Evolutionary conservation across 2,888 invertebrate genomes (phyloP), one percentile per base, ranked within the genome.

Genomic region (Epistrophe grossulariae): DNA sequence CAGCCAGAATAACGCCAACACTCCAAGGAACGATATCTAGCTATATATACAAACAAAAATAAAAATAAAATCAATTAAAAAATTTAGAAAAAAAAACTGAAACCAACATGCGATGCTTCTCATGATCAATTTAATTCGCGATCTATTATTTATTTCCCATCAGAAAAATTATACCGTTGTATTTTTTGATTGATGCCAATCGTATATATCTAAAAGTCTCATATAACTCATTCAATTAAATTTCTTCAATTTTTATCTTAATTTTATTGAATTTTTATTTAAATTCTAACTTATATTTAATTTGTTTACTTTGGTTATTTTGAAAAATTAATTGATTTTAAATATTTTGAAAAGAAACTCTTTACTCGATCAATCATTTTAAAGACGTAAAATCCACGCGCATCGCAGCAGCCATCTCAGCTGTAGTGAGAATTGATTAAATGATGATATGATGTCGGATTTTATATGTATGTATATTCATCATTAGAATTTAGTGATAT

Each of bases 81-180:
- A n/a, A n/a, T n/a, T n/a, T n/a, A n/a, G n/a, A n/a, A n/a, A 57
- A 48, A 52, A 60, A n/a, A 78, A 77, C 10, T 24, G 55, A 28
- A 19, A 48, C 9, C 28, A 74, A 45, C 48, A 50, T 50, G 13
- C 48, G 50, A 52, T 57, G 50, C 24, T 60, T 73, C 52, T n/a
- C 50, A 72, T 79, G 73, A 79, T 60, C 72, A 59, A 74, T 60
- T 57, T 35, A 59, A 79, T 71, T 84, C 59, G 80, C 71, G 71
- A 80, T 80, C 76, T 48, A 17, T 68, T 64, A 7, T 31, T 62
- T 40, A 35, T 68, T 73, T 72, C 73, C 11, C 66, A 66, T 50
- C 50, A 13, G 7, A 71, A 72, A 38, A 72, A 38, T 31, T 10
- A 38, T 73, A 28, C n/a, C 11, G 77, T 38, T 31, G 43, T 57